phyloP scores from a whole-genome alignment of 2,113 vertebrate species.

The Megaptera novaeangliae region DNA sequence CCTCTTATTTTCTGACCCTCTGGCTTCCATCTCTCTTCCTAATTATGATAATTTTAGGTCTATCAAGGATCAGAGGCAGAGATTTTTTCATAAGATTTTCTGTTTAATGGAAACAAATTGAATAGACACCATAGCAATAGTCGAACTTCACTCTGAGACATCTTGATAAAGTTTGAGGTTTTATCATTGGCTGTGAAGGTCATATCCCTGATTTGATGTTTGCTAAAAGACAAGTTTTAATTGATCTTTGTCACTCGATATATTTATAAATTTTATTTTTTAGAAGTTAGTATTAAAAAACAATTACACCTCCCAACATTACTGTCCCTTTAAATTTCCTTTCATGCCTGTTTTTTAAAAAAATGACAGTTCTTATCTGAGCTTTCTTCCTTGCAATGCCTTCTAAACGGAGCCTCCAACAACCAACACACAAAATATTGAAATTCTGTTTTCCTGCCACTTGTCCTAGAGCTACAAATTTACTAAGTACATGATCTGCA shows the following conservation, averaged over 20 bases:
- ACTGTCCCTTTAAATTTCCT: not conserved
- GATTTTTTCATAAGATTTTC: not conserved
- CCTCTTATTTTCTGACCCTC: not conserved
- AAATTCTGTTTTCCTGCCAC: not conserved
- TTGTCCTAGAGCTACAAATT: not conserved
- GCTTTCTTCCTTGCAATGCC: not conserved
- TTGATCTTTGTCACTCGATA: not conserved
- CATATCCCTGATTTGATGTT: not conserved
- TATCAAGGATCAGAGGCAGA: not conserved
- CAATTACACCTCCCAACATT: not conserved
- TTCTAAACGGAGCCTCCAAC: not conserved
- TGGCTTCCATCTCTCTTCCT: not conserved
- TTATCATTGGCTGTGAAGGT: not conserved
- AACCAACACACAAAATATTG: not conserved
- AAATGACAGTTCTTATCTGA: not conserved
- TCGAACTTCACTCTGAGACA: not conserved
- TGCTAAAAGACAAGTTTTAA: constrained; percentile 11
- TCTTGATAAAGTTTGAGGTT: not conserved
- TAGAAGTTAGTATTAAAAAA: not conserved
- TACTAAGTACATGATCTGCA: not conserved
- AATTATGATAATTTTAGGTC: not conserved
- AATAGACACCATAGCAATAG: not conserved
- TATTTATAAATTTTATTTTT: not conserved
- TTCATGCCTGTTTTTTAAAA: not conserved
- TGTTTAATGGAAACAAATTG: not conserved